Conservation (phyloP, 2,797 vertebrate species). For the Rhinatrema bivittatum region DNA sequence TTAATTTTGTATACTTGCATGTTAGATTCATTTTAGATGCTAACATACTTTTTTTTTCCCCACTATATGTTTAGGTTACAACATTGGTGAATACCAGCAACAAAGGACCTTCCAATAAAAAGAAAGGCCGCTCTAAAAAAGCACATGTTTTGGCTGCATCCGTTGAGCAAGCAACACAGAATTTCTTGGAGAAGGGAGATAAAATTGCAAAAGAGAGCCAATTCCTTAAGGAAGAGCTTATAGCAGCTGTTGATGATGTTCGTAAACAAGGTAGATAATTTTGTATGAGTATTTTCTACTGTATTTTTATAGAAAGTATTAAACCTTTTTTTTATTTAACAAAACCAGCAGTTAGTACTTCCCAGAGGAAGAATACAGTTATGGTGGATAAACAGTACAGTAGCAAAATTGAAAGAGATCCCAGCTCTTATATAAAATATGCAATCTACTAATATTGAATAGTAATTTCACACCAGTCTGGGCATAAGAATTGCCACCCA, state of each 20-base stretch:
- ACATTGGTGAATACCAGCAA: conserved; percentile 96
- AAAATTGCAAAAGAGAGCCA: conserved; percentile 97
- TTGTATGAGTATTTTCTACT: neutral
- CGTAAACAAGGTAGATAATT: conserved; percentile 85
- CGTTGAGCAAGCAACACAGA: conserved; percentile 92
- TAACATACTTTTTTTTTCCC: neutral
- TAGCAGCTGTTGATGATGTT: conserved; percentile 94
- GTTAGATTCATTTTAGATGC: too few species aligned
- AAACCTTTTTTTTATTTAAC: too few species aligned
- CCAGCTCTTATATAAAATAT: too few species aligned
- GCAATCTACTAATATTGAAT: too few species aligned
- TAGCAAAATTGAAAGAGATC: too few species aligned
- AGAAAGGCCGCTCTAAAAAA: conserved; percentile 97
- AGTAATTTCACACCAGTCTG: too few species aligned
- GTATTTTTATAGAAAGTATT: neutral
- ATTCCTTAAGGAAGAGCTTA: conserved; percentile 92
- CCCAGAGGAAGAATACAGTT: neutral
- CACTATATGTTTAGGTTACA: conserved; percentile 70
- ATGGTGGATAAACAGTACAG: too few species aligned
- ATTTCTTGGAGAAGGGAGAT: conserved; percentile 96
- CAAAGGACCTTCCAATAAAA: conserved; percentile 96
- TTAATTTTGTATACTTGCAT: too few species aligned
- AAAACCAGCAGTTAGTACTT: too few species aligned
- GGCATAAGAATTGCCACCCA: too few species aligned
- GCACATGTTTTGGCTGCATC: conserved; percentile 94